Percentiles rank a stretch among this genome's conserved stretches.
Evolutionary conservation across 2,888 invertebrate genomes (phyloP).

Genomic region (Hymenopus coronatus): DNA sequence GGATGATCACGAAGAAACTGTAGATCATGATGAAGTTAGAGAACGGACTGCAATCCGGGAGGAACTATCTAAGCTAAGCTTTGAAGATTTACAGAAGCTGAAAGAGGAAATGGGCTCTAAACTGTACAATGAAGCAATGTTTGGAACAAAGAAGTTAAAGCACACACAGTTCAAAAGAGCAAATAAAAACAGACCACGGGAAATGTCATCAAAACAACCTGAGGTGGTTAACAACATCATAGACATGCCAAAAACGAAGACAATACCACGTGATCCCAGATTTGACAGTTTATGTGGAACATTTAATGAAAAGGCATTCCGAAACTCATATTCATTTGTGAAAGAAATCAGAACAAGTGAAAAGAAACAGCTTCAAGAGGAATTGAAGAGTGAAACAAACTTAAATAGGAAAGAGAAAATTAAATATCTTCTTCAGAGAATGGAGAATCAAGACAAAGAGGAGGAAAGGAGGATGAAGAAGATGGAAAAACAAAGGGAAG

Average conservation of each 20-base stretch:
- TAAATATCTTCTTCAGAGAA: slow-evolving; percentile 67
- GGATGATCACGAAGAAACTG: background rate
- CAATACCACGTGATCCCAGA: slow-evolving; percentile 68
- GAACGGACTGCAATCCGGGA: slow-evolving; percentile 51
- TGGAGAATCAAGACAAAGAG: slow-evolving; percentile 76
- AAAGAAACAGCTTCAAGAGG: slow-evolving; percentile 58
- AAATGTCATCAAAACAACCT: slow-evolving; percentile 70
- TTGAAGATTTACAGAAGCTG: slow-evolving; percentile 76
- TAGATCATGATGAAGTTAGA: background rate
- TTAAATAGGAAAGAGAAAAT: slow-evolving; percentile 62
- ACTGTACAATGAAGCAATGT: slow-evolving; percentile 73
- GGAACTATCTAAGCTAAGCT: slow-evolving; percentile 67
- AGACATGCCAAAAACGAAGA: slow-evolving; percentile 48
- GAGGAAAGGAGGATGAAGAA: slow-evolving; percentile 57
- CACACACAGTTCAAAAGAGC: slow-evolving; percentile 58
- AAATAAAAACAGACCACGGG: slow-evolving; percentile 78
- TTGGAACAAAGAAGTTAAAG: slow-evolving; percentile 51
- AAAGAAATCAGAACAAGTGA: slow-evolving; percentile 70
- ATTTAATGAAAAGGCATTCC: slow-evolving; percentile 71
- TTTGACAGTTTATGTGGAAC: slow-evolving; percentile 83
- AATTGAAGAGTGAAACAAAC: slow-evolving; percentile 60
- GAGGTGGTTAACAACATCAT: slow-evolving; percentile 54
- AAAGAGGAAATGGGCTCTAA: slow-evolving; percentile 79
- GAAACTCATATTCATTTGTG: slow-evolving; percentile 75
- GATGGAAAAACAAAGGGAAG: slow-evolving; percentile 53